Evolutionary conservation across 2,113 vertebrate genomes (phyloP).

Genomic region (Octodon degus): DNA sequence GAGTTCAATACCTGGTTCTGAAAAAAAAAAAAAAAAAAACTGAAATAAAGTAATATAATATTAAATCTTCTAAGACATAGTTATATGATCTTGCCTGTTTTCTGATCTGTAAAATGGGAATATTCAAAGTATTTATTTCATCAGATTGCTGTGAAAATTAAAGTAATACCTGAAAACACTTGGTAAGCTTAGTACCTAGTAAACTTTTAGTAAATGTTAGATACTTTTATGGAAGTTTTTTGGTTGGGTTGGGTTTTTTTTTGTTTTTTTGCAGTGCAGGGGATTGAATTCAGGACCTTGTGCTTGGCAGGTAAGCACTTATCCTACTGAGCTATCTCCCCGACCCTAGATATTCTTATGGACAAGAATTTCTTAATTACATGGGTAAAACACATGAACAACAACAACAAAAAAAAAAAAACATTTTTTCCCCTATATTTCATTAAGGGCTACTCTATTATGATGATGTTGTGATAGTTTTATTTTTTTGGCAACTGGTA

Average conservation of each 20-base stretch:
- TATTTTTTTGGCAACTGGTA: constrained; percentile 41
- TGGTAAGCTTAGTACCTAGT: not conserved
- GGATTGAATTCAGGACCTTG: too few species aligned
- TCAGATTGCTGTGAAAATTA: constrained; percentile 34
- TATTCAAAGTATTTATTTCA: constrained; percentile 49
- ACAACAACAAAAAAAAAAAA: not conserved
- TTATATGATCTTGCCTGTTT: constrained; percentile 45
- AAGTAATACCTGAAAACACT: constrained; percentile 46
- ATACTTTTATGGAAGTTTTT: not conserved
- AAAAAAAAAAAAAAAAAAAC: not conserved
- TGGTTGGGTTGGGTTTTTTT: too few species aligned
- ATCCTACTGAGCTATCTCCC: too few species aligned
- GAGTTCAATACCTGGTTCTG: too few species aligned
- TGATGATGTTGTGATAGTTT: not conserved
- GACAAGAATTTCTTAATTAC: constrained; percentile 4
- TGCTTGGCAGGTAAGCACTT: too few species aligned
- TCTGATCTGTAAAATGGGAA: constrained; percentile 13
- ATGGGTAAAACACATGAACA: not conserved
- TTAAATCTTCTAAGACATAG: constrained; percentile 19
- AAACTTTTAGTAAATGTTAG: constrained; percentile 20
- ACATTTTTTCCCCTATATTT: not conserved
- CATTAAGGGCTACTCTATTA: constrained; percentile 23
- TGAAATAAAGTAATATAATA: constrained; percentile 24
- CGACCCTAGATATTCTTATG: not conserved
- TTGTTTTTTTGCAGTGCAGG: too few species aligned